phyloP scores from a whole-genome alignment of 1,140 invertebrate species.

The Drosophila pachea region DNA sequence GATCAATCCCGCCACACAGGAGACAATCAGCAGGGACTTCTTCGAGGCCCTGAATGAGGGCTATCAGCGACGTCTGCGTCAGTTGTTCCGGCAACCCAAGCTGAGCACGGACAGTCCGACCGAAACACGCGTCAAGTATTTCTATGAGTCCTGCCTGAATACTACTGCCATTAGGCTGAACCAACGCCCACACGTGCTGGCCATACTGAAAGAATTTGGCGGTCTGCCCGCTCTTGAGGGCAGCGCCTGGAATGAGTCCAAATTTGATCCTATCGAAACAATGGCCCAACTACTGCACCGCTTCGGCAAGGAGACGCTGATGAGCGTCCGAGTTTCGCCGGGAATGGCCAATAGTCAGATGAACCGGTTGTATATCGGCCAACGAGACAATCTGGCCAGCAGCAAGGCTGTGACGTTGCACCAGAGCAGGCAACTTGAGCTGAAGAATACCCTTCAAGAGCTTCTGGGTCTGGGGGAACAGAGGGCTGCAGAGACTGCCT shows the following conservation, averaged over 20 bases:
- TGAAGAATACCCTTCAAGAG: slow-evolving; percentile 26
- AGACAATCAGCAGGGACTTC: slow-evolving; percentile 79
- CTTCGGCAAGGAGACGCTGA: slow-evolving; percentile 81
- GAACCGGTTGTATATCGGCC: slow-evolving; percentile 64
- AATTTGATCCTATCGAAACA: slow-evolving; percentile 84
- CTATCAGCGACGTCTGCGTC: slow-evolving; percentile 48
- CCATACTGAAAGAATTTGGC: slow-evolving; percentile 82
- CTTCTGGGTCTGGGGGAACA: slow-evolving; percentile 45
- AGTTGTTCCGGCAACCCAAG: slow-evolving; percentile 50
- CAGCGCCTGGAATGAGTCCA: slow-evolving; percentile 81
- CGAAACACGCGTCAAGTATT: slow-evolving; percentile 68
- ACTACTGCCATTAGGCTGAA: slow-evolving; percentile 79
- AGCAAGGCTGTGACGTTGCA: slow-evolving; percentile 11
- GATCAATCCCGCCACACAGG: slow-evolving; percentile 54
- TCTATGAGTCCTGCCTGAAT: slow-evolving; percentile 73
- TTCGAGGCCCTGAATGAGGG: slow-evolving; percentile 76
- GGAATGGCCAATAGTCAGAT: slow-evolving; percentile 57
- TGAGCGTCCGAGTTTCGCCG: slow-evolving; percentile 51
- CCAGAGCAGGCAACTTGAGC: slow-evolving; percentile 4
- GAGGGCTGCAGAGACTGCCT: slow-evolving; percentile 32
- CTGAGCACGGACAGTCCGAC: slow-evolving; percentile 59
- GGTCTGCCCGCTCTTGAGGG: slow-evolving; percentile 87
- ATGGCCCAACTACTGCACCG: slow-evolving; percentile 82
- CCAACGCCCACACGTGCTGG: slow-evolving; percentile 81
- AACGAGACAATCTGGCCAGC: slow-evolving; percentile 38